A percentile compares a stretch with the other conserved stretches of the same genome.
Conservation (phyloP, 35 echinoderm and acorn worm species). For the Lytechinus pictus region DNA sequence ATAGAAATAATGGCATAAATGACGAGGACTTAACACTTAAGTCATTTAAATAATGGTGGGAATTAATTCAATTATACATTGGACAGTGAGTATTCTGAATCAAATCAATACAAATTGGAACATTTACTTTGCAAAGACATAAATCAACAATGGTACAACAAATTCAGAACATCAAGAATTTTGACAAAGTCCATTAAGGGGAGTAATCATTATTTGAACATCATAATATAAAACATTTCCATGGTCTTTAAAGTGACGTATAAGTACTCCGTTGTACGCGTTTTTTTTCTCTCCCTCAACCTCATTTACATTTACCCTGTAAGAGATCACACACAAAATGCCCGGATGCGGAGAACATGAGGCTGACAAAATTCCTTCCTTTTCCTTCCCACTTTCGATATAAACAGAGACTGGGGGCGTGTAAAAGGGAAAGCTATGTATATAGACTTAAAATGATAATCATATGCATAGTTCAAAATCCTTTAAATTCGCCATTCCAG, state of each 20-base stretch:
- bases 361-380: not conserved
- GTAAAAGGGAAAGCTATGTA: not conserved
- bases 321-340: slow-evolving; percentile 50
- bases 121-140: not conserved
- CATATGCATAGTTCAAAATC: not conserved
- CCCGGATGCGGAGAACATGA: slow-evolving; percentile 27
- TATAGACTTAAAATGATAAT: not conserved
- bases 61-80: not conserved
- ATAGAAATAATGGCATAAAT: not conserved
- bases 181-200: too few relatives aligned
- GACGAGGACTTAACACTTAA: not conserved
- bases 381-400: not conserved
- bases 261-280: slow-evolving; percentile 26
- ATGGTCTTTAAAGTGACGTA: not conserved
- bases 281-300: slow-evolving; percentile 17
- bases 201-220: not conserved
- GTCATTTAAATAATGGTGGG: not conserved
- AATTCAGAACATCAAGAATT: not conserved
- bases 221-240: slow-evolving; percentile 18
- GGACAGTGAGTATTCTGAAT: not conserved
- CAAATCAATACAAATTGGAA: not conserved
- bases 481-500: not conserved
- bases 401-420: not conserved
- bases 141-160: not conserved
- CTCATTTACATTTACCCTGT: slow-evolving; percentile 51